Conservation (phyloP, 2,797 vertebrate genomes). For the Mormyrus hasselquistii region DNA sequence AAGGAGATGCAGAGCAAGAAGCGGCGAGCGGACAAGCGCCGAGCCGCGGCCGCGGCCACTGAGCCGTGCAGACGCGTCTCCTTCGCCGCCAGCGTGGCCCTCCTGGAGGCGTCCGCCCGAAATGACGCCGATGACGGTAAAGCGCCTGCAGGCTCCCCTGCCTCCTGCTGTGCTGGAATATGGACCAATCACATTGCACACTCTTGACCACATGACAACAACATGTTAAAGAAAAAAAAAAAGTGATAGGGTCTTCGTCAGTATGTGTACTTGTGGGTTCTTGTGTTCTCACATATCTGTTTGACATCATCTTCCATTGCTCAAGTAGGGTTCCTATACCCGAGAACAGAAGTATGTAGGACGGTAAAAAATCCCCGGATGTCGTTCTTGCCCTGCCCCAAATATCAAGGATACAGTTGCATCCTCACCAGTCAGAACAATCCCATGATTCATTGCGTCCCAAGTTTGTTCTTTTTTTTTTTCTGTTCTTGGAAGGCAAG, state of each 20-base stretch:
- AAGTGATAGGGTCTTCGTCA: not conserved
- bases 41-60: slow-evolving; percentile 25
- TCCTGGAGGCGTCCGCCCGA: slow-evolving; percentile 87
- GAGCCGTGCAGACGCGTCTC: slow-evolving; percentile 71
- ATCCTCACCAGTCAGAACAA: not conserved
- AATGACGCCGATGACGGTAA: slow-evolving; percentile 94
- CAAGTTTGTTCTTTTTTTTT: not conserved
- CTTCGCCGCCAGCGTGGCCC: slow-evolving; percentile 82
- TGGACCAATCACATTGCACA: not conserved
- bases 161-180: not conserved
- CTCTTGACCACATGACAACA: not conserved
- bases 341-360: not conserved
- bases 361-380: not conserved
- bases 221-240: not conserved
- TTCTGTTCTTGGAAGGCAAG: not conserved
- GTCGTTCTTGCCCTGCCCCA: not conserved
- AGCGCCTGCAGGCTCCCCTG: not conserved
- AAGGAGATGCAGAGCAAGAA: slow-evolving; percentile 93
- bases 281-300: not conserved
- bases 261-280: not conserved
- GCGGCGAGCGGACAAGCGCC: slow-evolving; percentile 80
- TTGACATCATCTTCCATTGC: not conserved
- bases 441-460: not conserved
- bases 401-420: not conserved
- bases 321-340: not conserved